Evolutionary conservation across 2,888 invertebrate species (phyloP), one percentile per base, ranked within the genome.

Genomic region (Teinopalpus imperialis): DNA sequence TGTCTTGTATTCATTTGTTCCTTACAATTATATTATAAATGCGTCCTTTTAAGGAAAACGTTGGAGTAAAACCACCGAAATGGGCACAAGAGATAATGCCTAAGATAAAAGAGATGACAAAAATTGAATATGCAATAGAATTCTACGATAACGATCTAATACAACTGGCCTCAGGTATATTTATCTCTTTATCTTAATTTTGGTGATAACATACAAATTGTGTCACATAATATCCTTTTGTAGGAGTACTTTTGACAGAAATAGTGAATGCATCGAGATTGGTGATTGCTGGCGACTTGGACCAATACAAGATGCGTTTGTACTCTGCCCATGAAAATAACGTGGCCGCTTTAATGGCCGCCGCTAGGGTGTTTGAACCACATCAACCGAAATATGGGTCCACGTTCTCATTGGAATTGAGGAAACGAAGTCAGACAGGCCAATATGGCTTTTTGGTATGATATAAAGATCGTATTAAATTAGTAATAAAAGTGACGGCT

Each of bases 251-350:
- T 10, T 63, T 93, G 53, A 63, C 77, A 8, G 86, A 89, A 14
- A 87, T 92, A 48, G 56, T 90, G 12, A 89, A 90, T 50, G 82
- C 87, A 56, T 73, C 82, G 9, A 66, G 62, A 3, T 58, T 68
- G 1, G 63, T 89, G 6, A 80, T 89, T 18, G 68, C 73, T 2
- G 88, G 90, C 1, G 61, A 86, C 26, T 51, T 51, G 0, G 69
- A 75, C 3, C 74, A 67, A 21, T 74, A 78, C 0, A 90, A 89
- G 55, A 49, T 92, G 12, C 73, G 79, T 24, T 58, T 92, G 42
- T 90, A 89, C 57, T 90, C 91, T 0, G 92, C 89, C 0, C 93
- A 93, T 63, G 93, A 93, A 65, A 91, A 91, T 39, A 93, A 92
- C 23, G 86, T 93, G 0, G 90, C 91, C 0, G 88, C 88, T 0